Conservation (phyloP, 2,797 vertebrate genomes). For the Neostethus bicornis region DNA sequence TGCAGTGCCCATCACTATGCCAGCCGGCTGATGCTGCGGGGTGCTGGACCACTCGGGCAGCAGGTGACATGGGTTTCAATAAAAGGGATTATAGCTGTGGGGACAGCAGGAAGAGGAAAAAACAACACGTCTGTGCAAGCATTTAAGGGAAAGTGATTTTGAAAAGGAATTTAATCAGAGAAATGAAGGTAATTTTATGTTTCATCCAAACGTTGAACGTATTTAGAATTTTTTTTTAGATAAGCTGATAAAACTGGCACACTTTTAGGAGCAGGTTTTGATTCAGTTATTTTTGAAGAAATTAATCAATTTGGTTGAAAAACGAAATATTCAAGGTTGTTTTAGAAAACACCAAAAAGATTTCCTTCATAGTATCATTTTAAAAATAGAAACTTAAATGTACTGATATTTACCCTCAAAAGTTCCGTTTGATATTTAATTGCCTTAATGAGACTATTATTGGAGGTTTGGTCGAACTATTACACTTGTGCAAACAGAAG, state of each 20-base stretch:
- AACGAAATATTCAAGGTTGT: too few relatives aligned
- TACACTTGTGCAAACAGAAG: conserved; percentile 6
- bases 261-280: conserved; percentile 6
- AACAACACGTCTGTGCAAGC: conserved; percentile 56
- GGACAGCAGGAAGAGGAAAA: conserved; percentile 73
- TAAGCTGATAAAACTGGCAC: neutral
- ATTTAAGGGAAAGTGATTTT: conserved; percentile 41
- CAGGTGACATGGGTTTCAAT: conserved; percentile 85
- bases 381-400: neutral
- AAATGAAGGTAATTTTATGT: too few relatives aligned
- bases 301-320: too few relatives aligned
- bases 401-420: too few relatives aligned
- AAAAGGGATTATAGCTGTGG: conserved; percentile 83
- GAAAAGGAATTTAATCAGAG: conserved; percentile 15
- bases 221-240: too few relatives aligned
- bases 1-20: conserved; percentile 73
- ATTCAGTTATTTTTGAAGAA: conserved; percentile 7
- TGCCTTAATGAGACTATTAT: conserved; percentile 12
- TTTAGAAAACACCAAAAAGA: too few relatives aligned
- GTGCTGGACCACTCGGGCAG: conserved; percentile 79
- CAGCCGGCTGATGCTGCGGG: conserved; percentile 78
- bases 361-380: neutral
- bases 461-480: conserved; percentile 15
- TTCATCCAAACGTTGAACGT: too few relatives aligned
- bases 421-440: conserved; percentile 11